Evolutionary conservation across 1,140 invertebrate genomes (phyloP).

Genomic region (Conus betulinus): DNA sequence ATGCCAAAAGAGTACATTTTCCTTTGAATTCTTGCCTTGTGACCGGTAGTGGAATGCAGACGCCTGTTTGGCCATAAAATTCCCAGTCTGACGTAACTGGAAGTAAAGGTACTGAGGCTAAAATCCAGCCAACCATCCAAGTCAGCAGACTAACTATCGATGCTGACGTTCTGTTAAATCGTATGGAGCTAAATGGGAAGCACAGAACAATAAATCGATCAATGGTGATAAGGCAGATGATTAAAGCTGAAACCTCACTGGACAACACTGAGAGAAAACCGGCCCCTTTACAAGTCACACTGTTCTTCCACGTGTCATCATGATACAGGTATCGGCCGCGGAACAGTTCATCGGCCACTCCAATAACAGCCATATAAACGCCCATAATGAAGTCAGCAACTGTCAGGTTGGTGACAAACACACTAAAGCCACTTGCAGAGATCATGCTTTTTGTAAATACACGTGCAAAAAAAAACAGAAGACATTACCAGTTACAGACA

Average conservation of each 20-base stretch:
- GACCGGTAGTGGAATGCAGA: conserved; percentile 54
- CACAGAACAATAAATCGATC: conserved; percentile 58
- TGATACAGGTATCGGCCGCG: conserved; percentile 53
- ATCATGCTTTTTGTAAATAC: conserved; percentile 26
- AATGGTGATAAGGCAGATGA: conserved; percentile 59
- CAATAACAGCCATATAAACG: conserved; percentile 64
- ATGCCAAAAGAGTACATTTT: conserved; percentile 47
- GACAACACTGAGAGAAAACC: conserved; percentile 62
- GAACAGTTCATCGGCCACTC: conserved; percentile 53
- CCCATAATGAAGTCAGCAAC: conserved; percentile 67
- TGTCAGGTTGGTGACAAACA: conserved; percentile 58
- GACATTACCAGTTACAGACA: conserved; percentile 52
- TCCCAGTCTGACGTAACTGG: conserved; percentile 29
- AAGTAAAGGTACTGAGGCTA: conserved; percentile 35
- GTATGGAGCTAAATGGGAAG: conserved; percentile 51
- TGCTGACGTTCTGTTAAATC: conserved; percentile 29
- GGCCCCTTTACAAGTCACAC: conserved; percentile 54
- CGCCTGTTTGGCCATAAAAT: conserved; percentile 50
- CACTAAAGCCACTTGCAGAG: conserved; percentile 31
- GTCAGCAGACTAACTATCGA: background rate
- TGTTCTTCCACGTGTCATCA: conserved; percentile 55
- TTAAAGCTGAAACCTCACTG: conserved; percentile 59
- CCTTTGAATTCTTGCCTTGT: conserved; percentile 33
- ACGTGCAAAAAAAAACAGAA: conserved; percentile 49
- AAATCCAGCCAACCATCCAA: conserved; percentile 33